Conservation (phyloP, 2,888 invertebrate genomes). For the Leptarthrus brevirostris region DNA sequence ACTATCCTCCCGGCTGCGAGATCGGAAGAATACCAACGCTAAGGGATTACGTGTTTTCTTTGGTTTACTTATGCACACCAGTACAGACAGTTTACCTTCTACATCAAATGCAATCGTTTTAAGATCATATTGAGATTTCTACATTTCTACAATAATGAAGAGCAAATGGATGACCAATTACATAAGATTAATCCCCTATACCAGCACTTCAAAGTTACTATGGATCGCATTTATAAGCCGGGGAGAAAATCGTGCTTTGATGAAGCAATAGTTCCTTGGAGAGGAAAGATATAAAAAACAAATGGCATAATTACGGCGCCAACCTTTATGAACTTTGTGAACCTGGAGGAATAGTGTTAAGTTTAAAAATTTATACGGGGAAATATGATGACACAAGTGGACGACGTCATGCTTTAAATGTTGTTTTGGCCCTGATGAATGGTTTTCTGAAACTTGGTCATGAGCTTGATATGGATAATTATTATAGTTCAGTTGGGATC, state of each 20-base stretch:
- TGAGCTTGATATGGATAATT: not conserved
- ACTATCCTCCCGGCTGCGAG: conserved; percentile 2
- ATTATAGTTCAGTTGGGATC: not conserved
- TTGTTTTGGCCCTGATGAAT: conserved; percentile 12
- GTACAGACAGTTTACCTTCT: conserved; percentile 1
- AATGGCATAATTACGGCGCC: not conserved
- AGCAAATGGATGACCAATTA: not conserved
- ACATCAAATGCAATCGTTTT: too few species aligned
- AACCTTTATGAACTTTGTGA: not conserved
- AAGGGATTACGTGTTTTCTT: conserved; percentile 12
- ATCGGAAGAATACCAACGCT: conserved; percentile 22
- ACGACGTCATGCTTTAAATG: not conserved
- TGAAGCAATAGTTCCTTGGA: not conserved
- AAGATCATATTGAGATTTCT: conserved; percentile 14
- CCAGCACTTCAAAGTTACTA: conserved; percentile 11
- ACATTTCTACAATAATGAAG: conserved; percentile 30
- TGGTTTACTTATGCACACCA: conserved; percentile 12
- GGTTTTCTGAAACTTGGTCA: not conserved
- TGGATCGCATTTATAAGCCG: too few species aligned
- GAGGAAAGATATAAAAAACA: not conserved
- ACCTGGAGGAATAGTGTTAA: not conserved
- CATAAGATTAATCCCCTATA: conserved; percentile 2
- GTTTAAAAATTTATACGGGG: not conserved
- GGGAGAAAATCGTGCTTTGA: not conserved
- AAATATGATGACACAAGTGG: not conserved